Evolutionary conservation across 2,888 invertebrate species (phyloP).

Genomic region (Augochlorella aurata): DNA sequence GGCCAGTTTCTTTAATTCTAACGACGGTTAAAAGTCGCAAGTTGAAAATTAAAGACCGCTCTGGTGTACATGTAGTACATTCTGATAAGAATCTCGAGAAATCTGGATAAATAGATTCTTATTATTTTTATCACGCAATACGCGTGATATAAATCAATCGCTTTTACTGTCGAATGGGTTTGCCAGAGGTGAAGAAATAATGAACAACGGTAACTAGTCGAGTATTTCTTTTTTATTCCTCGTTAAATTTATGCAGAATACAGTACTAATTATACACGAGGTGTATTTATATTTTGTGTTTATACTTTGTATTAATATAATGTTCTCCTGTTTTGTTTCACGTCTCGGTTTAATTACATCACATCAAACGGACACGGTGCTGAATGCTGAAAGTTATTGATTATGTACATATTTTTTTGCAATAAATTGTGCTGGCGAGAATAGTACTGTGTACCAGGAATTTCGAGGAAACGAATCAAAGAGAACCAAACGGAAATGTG

Average conservation of each 20-base stretch:
- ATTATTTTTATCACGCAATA: too few species aligned
- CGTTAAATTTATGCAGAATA: slow-evolving; percentile 70
- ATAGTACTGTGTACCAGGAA: slow-evolving; percentile 34
- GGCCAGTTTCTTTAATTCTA: too few species aligned
- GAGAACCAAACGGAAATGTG: slow-evolving; percentile 33
- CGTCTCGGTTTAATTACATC: slow-evolving; percentile 69
- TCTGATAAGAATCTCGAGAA: too few species aligned
- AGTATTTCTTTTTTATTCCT: slow-evolving; percentile 71
- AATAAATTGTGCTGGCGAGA: slow-evolving; percentile 76
- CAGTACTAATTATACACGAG: slow-evolving; percentile 69
- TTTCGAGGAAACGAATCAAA: slow-evolving; percentile 25
- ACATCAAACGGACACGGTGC: slow-evolving; percentile 76
- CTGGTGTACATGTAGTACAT: too few species aligned
- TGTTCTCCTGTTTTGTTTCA: slow-evolving; percentile 37
- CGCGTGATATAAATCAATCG: too few species aligned
- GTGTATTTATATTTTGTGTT: slow-evolving; percentile 68
- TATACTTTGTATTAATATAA: slow-evolving; percentile 52
- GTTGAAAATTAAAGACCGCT: too few species aligned
- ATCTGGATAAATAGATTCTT: too few species aligned
- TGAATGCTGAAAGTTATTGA: slow-evolving; percentile 64
- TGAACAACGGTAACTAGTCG: slow-evolving; percentile 65
- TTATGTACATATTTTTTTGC: slow-evolving; percentile 72
- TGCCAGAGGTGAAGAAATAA: background rate
- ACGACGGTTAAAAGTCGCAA: too few species aligned
- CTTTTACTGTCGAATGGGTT: too few species aligned